Evolutionary conservation across 2,797 vertebrate genomes (phyloP).

Genomic region (Thripadectes ignobilis): DNA sequence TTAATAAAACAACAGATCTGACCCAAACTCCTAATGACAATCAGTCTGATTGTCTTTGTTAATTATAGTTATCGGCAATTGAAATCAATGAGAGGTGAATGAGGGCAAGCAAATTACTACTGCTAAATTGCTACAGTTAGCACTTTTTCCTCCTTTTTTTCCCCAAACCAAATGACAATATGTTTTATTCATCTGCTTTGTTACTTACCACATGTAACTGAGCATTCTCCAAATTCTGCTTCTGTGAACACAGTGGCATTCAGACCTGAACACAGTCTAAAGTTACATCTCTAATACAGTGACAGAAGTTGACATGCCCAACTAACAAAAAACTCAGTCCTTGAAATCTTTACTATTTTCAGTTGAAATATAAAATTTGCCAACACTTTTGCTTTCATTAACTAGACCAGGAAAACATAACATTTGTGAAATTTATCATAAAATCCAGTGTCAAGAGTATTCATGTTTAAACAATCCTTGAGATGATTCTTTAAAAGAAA

Average conservation of each 20-base stretch:
- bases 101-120: slow-evolving; percentile 54
- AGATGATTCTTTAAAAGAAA: not conserved
- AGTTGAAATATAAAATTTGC: not conserved
- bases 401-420: not conserved
- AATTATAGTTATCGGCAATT: slow-evolving; percentile 69
- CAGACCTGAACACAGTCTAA: slow-evolving; percentile 52
- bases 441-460: not conserved
- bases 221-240: slow-evolving; percentile 67
- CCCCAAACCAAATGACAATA: slow-evolving; percentile 2
- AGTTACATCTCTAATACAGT: slow-evolving; percentile 23
- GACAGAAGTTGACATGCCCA: not conserved
- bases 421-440: not conserved
- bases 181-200: slow-evolving; percentile 45
- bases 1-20: slow-evolving; percentile 69
- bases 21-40: slow-evolving; percentile 71
- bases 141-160: not conserved
- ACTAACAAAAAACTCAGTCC: not conserved
- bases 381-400: not conserved
- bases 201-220: slow-evolving; percentile 73
- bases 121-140: slow-evolving; percentile 45
- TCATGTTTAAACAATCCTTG: not conserved
- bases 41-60: slow-evolving; percentile 61
- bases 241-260: slow-evolving; percentile 30
- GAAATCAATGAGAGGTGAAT: slow-evolving; percentile 65
- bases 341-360: not conserved